Base-by-base conservation (phyloP, 2,113 vertebrate species). In the Lepus europaeus region DNA sequence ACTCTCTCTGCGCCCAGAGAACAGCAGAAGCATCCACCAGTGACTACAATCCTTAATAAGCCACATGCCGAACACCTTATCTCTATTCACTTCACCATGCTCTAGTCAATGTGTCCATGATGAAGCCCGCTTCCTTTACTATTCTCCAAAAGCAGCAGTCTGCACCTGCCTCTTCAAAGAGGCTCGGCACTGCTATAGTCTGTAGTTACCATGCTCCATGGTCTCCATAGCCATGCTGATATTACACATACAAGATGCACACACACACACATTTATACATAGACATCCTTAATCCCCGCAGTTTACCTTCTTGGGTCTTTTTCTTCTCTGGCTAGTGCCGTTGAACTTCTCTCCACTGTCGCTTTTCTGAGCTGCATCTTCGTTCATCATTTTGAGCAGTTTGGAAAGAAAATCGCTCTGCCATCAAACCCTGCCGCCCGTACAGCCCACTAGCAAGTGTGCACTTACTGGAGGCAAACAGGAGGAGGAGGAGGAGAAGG, bases 251-350 rank as follows among this genome's bases (percentile, higher is more conserved):
- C 66, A 59, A 73, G 49, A 80, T 31, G 3, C 33, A 74, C 80
- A 78, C 20, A 45, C 31, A 56, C 84, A 66, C 45, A n/a, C 27
- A 19, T 11, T 59, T 79, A n/a, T 27, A 51, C 14, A 39, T n/a
- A 66, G 36, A 64, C 73, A n/a, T 84, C 33, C 56, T 45, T 31
- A 31, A 83, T 85, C 33, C 66, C 3, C 3, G 74, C 82, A 3
- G 31, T 87, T 96, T 99, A 99, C 99, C 99, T 99, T 99, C 97
- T 98, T 99, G 97, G 99, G 99, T 98, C 98, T 99, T 96, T 99
- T 99, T 69, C 99, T 99, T 64, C 99, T 96, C 97, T 99, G 99
- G 23, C 98, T 99, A 63, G 98, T 96, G 56, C 99, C 99, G 25
- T 99, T 99, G 96, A 98, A 98, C 89, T 98, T 99, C 96, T 99